Evolutionary conservation across 2,888 invertebrate species (phyloP), one percentile per base, ranked within the genome.

Genomic region (Pterostichus madidus): DNA sequence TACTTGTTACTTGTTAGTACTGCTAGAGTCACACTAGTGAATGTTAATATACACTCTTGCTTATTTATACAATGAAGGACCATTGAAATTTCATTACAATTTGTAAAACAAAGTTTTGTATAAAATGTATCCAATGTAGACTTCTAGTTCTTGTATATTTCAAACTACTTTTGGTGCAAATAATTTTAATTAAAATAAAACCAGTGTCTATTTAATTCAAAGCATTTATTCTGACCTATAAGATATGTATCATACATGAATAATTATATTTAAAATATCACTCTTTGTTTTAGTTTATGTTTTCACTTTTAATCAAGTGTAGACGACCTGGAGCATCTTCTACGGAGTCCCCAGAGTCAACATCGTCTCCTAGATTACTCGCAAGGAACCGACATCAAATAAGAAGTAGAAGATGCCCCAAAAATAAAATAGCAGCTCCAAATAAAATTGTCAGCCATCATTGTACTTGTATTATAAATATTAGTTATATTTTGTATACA

Each of bases 31-130:
- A 49, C 49, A 49, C 49, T 49, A 49, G 56, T 56, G 7, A 56
- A 56, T 56, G 24, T 35, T 15, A 64, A 64, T 35, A 64, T 64
- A 64, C 64, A 64, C 64, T 24, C 24, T 64, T 64, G 64, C 64
- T 64, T 64, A 64, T 64, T 64, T 64, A 64, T 64, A 64, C 39
- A 31, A 64, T 56, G 56, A 64, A 35, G 64, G 64, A 64, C 64
- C 64, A 64, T 64, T 35, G 11, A 59, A 39, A 39, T 7, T 52
- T 52, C 5, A 52, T 52, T n/a, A 52, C n/a, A 52, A 61, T 64
- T 64, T 64, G 39, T 64, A 64, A 56, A 56, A 56, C 56, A 64
- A 64, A 64, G 64, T 64, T 64, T 64, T 64, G 64, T 64, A 64
- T 64, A 61, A 61, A 61, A 15, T 15, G 53, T 53, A 53, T 61